phyloP scores from a whole-genome alignment of 1,140 invertebrate species.

The Hycleus cichorii region DNA sequence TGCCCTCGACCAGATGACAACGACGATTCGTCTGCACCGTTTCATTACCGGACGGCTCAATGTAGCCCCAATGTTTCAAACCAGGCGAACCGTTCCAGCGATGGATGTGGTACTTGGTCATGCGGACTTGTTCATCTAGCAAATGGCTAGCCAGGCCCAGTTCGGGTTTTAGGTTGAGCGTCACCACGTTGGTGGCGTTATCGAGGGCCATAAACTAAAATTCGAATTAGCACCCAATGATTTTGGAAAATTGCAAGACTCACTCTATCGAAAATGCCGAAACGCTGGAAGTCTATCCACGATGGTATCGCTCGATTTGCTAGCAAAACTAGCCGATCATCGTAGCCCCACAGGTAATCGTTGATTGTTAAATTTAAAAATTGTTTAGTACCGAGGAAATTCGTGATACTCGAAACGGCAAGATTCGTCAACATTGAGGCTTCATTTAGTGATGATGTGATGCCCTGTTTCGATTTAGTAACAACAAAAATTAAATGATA shows the following conservation, averaged over 20 bases:
- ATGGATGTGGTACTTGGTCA: slow-evolving; percentile 48
- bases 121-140: slow-evolving; percentile 39
- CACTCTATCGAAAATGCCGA: slow-evolving; percentile 78
- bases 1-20: slow-evolving; percentile 52
- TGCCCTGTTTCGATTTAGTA: slow-evolving; percentile 43
- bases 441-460: slow-evolving; percentile 51
- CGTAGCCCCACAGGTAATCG: slow-evolving; percentile 81
- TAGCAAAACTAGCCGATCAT: slow-evolving; percentile 63
- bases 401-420: slow-evolving; percentile 54
- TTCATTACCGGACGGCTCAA: slow-evolving; percentile 29
- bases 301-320: slow-evolving; percentile 61
- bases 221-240: neutral
- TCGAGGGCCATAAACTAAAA: slow-evolving; percentile 35
- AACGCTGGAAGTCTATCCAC: slow-evolving; percentile 65
- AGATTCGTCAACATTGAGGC: slow-evolving; percentile 54
- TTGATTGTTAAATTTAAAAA: slow-evolving; percentile 62
- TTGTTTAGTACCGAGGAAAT: slow-evolving; percentile 54
- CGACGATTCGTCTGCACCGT: slow-evolving; percentile 37
- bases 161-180: slow-evolving; percentile 31
- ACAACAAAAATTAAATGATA: too few relatives aligned
- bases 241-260: slow-evolving; percentile 33
- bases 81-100: slow-evolving; percentile 50
- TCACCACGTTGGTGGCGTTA: slow-evolving; percentile 30
- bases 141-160: slow-evolving; percentile 27
- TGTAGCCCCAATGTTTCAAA: slow-evolving; percentile 53